These are phyloP conservation scores for Discoglossus pictus DNA, from an alignment of 2,797 vertebrate genomes.

Conservation along the genomic window DNA sequence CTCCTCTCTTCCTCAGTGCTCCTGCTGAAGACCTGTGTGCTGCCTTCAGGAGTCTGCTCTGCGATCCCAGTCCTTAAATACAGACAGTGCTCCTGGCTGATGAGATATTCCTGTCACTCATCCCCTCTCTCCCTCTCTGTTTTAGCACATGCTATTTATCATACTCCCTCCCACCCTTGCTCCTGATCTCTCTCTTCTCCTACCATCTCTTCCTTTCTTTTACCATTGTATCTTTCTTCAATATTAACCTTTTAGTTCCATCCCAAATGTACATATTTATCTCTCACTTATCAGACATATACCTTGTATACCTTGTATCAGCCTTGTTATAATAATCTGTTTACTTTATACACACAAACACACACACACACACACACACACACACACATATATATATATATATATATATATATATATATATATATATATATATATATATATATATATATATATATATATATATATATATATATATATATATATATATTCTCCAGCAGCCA, in stretches of 20 bases:
- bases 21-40: conserved; percentile 23
- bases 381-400: too few species aligned
- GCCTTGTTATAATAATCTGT: too few species aligned
- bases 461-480: too few species aligned
- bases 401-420: too few species aligned
- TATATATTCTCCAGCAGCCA: too few species aligned
- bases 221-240: background rate
- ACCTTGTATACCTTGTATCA: too few species aligned
- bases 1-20: conserved; percentile 14
- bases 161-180: conserved; percentile 6
- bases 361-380: too few species aligned
- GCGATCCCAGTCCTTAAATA: conserved; percentile 47
- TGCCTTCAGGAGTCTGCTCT: conserved; percentile 35
- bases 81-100: conserved; percentile 34
- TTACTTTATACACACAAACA: too few species aligned
- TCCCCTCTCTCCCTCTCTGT: conserved; percentile 14
- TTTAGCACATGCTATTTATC: conserved; percentile 31
- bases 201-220: background rate
- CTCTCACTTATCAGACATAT: too few species aligned
- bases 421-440: too few species aligned
- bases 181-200: background rate
- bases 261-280: too few species aligned
- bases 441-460: too few species aligned
- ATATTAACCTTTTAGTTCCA: background rate
- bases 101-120: conserved; percentile 50